Base-by-base conservation (phyloP, 2,113 vertebrate genomes). In the Calonectris borealis region DNA sequence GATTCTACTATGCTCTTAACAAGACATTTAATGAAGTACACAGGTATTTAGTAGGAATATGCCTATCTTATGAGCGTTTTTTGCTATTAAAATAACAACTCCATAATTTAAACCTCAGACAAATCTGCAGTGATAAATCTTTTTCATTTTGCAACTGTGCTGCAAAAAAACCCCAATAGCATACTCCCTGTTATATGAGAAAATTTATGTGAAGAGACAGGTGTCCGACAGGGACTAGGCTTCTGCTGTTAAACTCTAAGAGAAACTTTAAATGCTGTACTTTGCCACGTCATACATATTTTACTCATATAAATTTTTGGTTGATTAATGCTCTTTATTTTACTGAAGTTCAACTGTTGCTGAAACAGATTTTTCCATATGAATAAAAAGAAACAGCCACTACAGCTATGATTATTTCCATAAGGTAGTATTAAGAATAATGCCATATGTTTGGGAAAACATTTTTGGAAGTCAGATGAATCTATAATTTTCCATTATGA, bases 11-110 rank as follows among this genome's bases (percentile, higher is more conserved):
- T 13, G 22, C 21, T 71, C 14, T 70, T 84, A 75, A 51, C 6
- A n/a, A 54, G 34, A 57, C 3, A n/a, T 52, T 54, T 49, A 86
- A 60, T 46, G 8, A 88, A 91, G 15, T 20, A 52, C 29, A 61
- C 3, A 16, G 0, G 0, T 44, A 65, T 73, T 80, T 72, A 73
- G 18, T 48, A 25, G 29, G 29, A 94, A 42, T 42, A 46, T 1
- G 61, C 11, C 8, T 5, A 48, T 22, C 10, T 65, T 44, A 12
- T 1, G 7, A 13, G 4, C 0, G 11, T 22, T 40, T 79, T 57
- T 66, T 51, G 4, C 26, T 68, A 13, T 42, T 75, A 73, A 22
- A 84, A 61, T 31, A 81, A 44, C 4, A 77, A 11, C 3, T 40
- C 24, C 13, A 7, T 60, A 73, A 83, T 72, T 77, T 80, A 80